Base-by-base conservation (phyloP, 2,797 vertebrate species). In the Phoxinus dragarum region DNA sequence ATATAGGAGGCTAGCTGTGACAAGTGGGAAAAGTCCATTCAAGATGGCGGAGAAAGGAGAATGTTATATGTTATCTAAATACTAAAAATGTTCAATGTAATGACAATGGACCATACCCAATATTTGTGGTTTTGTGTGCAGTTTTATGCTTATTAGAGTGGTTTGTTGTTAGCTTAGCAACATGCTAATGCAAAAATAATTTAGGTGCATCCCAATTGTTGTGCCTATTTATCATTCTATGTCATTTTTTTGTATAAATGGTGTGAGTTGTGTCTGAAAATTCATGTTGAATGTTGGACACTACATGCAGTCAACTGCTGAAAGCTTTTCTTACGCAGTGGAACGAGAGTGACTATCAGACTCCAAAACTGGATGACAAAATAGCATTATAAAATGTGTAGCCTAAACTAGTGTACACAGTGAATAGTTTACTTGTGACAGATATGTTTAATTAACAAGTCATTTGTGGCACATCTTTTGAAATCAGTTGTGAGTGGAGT, bases 1-100 rank as follows among this genome's bases (percentile, higher is more conserved):
- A 69, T 5, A n/a, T 36, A 11, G 19, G 10, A 19, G 16, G 17
- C 27, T 27, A 27, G 27, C 17, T 38, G 10, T 40, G 54, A 56
- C 6, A 56, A 17, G 16, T 52, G 6, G 31, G 38, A 38, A 42
- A 71, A 71, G 21, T 38, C 8, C 7, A 10, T 38, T 67, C 34
- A 67, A 81, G 88, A 27, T 23, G 47, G 11, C 76, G 89, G 72
- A 36, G 36, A 81, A 27, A 54, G 42, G 36, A 38, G 36, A 72
- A 72, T 27, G 27, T 27, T 27, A 27, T 27, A 72, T 42, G 17
- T 23, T 38, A 69, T 23, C 5, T 23, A 40, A 40, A 40, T 69
- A 40, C 67, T 38, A 12, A 31, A 31, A 31, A 31, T 27, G 5
- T 16, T 31, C 27, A 64, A 3, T 64, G 27, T 6, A 64, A 31